Evolutionary conservation across 2,113 vertebrate genomes (phyloP).

Genomic region (Semnornis frantzii): DNA sequence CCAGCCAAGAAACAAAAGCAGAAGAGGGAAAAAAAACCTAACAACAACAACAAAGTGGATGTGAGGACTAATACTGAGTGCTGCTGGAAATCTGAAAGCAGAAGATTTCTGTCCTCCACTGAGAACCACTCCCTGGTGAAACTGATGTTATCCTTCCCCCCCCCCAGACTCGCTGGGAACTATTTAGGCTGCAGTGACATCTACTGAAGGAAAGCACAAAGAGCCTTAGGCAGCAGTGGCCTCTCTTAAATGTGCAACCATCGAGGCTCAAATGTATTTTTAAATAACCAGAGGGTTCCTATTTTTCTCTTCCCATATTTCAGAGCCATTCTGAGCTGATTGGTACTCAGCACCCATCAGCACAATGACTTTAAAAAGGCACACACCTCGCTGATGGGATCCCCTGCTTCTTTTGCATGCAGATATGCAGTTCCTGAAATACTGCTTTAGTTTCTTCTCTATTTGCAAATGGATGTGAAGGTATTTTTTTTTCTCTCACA

Average conservation of each 20-base stretch:
- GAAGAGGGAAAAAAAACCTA: not conserved
- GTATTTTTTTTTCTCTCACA: not conserved
- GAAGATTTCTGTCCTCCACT: not conserved
- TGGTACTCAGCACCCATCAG: not conserved
- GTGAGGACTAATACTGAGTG: not conserved
- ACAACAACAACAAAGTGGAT: not conserved
- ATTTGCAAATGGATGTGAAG: not conserved
- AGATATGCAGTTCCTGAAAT: not conserved
- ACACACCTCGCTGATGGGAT: not conserved
- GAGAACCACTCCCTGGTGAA: constrained; percentile 20
- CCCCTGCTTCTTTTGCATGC: not conserved
- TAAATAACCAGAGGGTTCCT: not conserved
- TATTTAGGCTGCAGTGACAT: constrained; percentile 69
- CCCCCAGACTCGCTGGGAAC: not conserved
- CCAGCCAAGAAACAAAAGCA: not conserved
- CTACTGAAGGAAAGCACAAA: constrained; percentile 61
- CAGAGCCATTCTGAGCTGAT: not conserved
- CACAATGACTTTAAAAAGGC: not conserved
- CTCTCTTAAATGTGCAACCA: not conserved
- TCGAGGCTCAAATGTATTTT: not conserved
- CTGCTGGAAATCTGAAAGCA: not conserved
- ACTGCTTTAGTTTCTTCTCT: not conserved
- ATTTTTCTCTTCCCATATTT: not conserved
- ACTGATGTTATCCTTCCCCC: not conserved
- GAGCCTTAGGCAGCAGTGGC: not conserved